phyloP scores from a whole-genome alignment of 2,888 invertebrate species.

The Norana najaformis region DNA sequence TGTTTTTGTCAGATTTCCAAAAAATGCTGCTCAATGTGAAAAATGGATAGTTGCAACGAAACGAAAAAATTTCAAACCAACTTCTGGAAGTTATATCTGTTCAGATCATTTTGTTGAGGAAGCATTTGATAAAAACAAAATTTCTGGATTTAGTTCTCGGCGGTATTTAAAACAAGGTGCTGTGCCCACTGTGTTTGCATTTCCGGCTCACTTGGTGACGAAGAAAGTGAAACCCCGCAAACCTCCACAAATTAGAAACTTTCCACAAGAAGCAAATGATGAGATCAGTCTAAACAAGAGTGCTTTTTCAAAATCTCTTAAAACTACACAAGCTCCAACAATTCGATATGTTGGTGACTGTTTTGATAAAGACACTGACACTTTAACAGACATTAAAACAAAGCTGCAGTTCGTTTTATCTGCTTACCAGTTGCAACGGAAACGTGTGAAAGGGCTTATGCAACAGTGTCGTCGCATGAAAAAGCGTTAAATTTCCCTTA shows the following conservation, averaged over 20 bases:
- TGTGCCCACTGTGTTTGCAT: background rate
- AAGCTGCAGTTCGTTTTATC: too few relatives aligned
- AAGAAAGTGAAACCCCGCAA: background rate
- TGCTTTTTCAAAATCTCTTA: background rate
- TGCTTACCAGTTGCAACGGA: too few relatives aligned
- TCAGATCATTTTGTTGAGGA: background rate
- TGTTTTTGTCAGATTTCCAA: background rate
- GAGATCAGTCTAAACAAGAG: background rate
- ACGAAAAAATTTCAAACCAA: background rate
- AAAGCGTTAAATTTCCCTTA: too few relatives aligned
- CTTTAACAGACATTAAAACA: too few relatives aligned
- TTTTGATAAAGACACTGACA: background rate
- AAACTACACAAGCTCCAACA: background rate
- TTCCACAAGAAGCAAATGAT: too few relatives aligned
- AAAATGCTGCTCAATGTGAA: background rate
- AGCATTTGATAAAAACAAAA: background rate
- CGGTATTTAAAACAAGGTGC: background rate
- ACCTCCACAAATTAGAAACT: background rate
- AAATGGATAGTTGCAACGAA: conserved; percentile 2
- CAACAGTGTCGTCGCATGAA: too few relatives aligned
- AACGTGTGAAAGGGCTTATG: too few relatives aligned
- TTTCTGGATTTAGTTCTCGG: conserved; percentile 1
- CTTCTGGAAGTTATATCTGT: background rate
- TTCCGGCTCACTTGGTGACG: background rate
- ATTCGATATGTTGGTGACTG: background rate